Base-by-base conservation (phyloP, 92 coral and sea anemone genomes). In the Zoanthus sociatus region DNA sequence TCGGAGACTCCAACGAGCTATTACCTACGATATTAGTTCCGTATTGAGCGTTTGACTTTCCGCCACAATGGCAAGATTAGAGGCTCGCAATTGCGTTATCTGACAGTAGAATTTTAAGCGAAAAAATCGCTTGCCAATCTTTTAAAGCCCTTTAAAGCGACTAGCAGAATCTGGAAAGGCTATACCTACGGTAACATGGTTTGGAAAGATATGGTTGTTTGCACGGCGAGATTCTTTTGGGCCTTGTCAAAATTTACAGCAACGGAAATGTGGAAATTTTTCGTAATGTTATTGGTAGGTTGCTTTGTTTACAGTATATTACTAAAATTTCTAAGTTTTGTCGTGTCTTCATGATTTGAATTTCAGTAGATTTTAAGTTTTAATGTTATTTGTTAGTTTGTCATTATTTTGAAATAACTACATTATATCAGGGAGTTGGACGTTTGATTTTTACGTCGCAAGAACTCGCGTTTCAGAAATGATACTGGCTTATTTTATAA, bases 231-330 rank as follows among this genome's bases (percentile, higher is more conserved):
- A 26, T 18, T 81, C 42, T 47, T 66, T 44, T 64, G 85, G 54
- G 73, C 45, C 4, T 20, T 81, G 21, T 81, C 75, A 6, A 81
- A 66, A 42, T 81, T 31, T 70, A 50, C 85, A 12, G 85, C 64
- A 7, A 53, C 14, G 66, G 85, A 47, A 63, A 31, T 81, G 44
- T 81, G 85, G 85, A 81, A 31, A 45, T 12, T 81, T 81, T 31
- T 81, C 74, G 11, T 66, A 7, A 17, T 81, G 14, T 47, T 81
- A 1, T 54, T 64, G 85, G 85, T 81, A 63, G 66, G 85, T 81
- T 14, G 0, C n/a, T 8, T 30, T 54, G 21, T 54, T 77, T 4
- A 6, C 8, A 9, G 15, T 14, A n/a, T 32, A 18, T 46, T 4
- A 10, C 15, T 71, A 18, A 17, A 63, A 20, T 60, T 44, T 50